Base-by-base conservation (phyloP, 2,113 vertebrate genomes). In the Microtus richardsoni region DNA sequence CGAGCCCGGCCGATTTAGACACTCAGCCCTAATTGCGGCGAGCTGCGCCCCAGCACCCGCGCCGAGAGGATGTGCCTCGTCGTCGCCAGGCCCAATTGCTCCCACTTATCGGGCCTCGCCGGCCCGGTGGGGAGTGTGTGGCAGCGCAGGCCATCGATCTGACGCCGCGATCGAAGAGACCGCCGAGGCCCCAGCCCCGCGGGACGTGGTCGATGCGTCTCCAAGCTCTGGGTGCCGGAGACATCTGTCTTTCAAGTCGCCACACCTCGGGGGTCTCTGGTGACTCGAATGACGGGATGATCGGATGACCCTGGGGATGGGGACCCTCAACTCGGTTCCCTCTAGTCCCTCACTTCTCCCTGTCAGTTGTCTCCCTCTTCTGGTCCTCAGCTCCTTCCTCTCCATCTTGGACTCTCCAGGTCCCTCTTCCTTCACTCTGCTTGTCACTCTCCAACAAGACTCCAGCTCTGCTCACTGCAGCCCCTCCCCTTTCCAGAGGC, bases 1-100 rank as follows among this genome's bases (percentile, higher is more conserved):
- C 98, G 98, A 98, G 98, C 98, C 97, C 95, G 98, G 99, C 98
- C 98, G 96, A 99, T 99, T 99, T 99, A 99, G 98, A 98, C 97
- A 97, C 98, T 98, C 97, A 98, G 98, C 96, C 98, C 98, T 99
- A 99, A 99, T 99, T 99, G 99, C 98, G 92, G 96, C 96, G 97
- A 97, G 97, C 98, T 98, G 98, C 97, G 98, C 98, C 98, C 97
- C 96, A 96, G 99, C 99, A 99, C 99, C 98, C 97, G 96, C 98
- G 98, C 98, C 95, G 98, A 97, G 97, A 97, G 94, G 97, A 97
- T 98, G 98, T 99, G 98, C 98, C 98, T 98, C 92, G 84, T 94
- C 91, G 97, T 95, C 98, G 98, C 97, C 96, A 83, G 97, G 97
- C 97, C 98, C 99, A 99, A 99, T 99, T 98, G 98, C 98, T 98